Percentiles rank a stretch among this genome's conserved stretches.
These are phyloP conservation scores for Drosophila paramelanica DNA, from an alignment of 2,888 invertebrate species.

Conservation along the genomic window DNA sequence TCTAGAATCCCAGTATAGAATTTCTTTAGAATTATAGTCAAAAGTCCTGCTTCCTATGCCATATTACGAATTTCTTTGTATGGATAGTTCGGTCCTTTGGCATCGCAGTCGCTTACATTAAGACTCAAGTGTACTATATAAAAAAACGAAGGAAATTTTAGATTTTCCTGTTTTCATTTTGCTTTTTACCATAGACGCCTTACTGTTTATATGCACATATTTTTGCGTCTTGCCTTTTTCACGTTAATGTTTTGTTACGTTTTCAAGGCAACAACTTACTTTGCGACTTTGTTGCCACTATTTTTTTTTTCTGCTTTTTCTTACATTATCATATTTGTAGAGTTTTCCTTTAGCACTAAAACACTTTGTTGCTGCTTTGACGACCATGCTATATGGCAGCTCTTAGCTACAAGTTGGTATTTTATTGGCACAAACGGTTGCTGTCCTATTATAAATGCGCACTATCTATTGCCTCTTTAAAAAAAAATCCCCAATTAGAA, in stretches of 20 bases:
- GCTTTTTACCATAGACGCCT: neutral
- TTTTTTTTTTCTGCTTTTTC: conserved; percentile 3
- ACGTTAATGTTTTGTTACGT: neutral
- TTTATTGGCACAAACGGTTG: conserved; percentile 38
- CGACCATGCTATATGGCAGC: conserved; percentile 1
- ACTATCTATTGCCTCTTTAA: conserved; percentile 25
- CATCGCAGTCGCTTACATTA: neutral
- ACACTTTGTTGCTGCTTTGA: conserved; percentile 25
- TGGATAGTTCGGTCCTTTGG: neutral
- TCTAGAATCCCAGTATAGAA: neutral
- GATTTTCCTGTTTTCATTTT: conserved; percentile 15
- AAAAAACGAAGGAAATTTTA: neutral
- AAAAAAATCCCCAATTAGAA: neutral
- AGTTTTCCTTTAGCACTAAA: conserved; percentile 10
- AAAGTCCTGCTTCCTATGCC: neutral
- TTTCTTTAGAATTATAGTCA: neutral
- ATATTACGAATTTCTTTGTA: neutral
- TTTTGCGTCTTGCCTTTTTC: neutral
- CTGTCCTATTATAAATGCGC: conserved; percentile 41
- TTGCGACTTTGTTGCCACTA: conserved; percentile 3
- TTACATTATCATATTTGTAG: conserved; percentile 10
- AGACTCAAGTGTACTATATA: neutral
- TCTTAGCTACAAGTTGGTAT: neutral
- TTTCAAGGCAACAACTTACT: conserved; percentile 2
- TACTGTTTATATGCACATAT: neutral